phyloP scores from a whole-genome alignment of 1,140 invertebrate genomes.

The Eurosta solidaginis region DNA sequence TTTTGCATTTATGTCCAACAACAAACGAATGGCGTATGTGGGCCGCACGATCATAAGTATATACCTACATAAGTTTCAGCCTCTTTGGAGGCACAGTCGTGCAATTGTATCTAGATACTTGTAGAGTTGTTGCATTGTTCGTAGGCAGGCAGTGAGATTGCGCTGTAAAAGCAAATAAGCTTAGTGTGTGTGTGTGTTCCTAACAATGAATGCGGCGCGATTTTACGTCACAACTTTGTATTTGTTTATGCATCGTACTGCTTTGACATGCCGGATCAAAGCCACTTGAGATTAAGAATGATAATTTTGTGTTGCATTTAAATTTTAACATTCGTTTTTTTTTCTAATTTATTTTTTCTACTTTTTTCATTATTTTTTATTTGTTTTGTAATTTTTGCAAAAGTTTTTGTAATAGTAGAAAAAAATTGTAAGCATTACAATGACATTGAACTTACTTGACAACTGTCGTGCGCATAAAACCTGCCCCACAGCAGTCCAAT shows the following conservation, averaged over 20 bases:
- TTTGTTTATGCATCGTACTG: not conserved
- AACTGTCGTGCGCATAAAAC: not conserved
- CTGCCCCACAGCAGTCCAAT: not conserved
- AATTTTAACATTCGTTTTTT: not conserved
- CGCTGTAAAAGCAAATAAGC: not conserved
- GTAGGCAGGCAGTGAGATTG: not conserved
- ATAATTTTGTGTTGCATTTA: conserved; percentile 12
- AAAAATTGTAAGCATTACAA: conserved; percentile 8
- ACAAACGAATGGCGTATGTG: not conserved
- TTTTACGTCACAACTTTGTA: not conserved
- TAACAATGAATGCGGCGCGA: not conserved
- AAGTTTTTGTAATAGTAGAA: not conserved
- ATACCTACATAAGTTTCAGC: not conserved
- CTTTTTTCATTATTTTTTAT: not conserved
- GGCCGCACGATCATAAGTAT: not conserved
- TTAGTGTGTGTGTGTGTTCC: not conserved
- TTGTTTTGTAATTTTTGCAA: not conserved
- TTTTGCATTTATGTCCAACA: not conserved
- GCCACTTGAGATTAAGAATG: conserved; percentile 30
- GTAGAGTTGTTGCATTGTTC: not conserved
- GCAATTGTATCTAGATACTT: conserved; percentile 11
- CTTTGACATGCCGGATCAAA: conserved; percentile 14
- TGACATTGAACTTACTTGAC: conserved; percentile 36
- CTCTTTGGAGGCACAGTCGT: not conserved
- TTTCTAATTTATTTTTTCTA: not conserved